Percentiles rank a stretch among this genome's conserved stretches.
Evolutionary conservation across 2,888 invertebrate species (phyloP).

Genomic region (Apamea epomidion): DNA sequence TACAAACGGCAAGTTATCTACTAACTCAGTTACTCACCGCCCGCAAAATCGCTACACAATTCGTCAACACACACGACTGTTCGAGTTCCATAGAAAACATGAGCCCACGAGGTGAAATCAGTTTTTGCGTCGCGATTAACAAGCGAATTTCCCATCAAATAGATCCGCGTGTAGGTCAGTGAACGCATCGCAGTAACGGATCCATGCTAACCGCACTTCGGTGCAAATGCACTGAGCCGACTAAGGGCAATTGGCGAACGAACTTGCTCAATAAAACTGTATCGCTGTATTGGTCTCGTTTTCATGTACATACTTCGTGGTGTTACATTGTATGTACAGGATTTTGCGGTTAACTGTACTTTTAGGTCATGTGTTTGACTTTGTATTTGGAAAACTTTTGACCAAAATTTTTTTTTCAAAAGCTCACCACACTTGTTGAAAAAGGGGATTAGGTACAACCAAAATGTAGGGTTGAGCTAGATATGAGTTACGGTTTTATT

Average conservation of each 20-base stretch:
- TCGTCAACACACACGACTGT: conserved; percentile 31
- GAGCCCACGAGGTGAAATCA: conserved; percentile 56
- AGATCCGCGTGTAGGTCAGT: conserved; percentile 77
- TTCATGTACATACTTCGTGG: conserved; percentile 37
- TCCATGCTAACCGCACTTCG: conserved; percentile 61
- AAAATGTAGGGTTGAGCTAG: neutral
- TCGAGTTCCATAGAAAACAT: conserved; percentile 35
- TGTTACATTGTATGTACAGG: conserved; percentile 48
- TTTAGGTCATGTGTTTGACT: conserved; percentile 15
- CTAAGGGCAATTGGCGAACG: conserved; percentile 62
- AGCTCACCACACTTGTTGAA: neutral
- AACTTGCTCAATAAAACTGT: conserved; percentile 65
- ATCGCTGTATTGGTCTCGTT: conserved; percentile 55
- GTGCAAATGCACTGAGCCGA: conserved; percentile 54
- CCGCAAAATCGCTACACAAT: conserved; percentile 19
- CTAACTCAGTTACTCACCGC: conserved; percentile 9
- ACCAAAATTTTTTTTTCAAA: neutral
- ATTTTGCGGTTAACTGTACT: conserved; percentile 18
- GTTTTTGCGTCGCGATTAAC: conserved; percentile 69
- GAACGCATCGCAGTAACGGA: conserved; percentile 72
- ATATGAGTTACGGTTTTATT: neutral
- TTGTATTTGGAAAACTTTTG: neutral
- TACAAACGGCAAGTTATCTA: neutral
- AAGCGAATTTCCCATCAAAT: conserved; percentile 76
- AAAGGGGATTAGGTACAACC: neutral